Evolutionary conservation across 2,113 vertebrate species (phyloP), one percentile per base, ranked within the genome.

Genomic region (Syngnathoides biaculeatus): DNA sequence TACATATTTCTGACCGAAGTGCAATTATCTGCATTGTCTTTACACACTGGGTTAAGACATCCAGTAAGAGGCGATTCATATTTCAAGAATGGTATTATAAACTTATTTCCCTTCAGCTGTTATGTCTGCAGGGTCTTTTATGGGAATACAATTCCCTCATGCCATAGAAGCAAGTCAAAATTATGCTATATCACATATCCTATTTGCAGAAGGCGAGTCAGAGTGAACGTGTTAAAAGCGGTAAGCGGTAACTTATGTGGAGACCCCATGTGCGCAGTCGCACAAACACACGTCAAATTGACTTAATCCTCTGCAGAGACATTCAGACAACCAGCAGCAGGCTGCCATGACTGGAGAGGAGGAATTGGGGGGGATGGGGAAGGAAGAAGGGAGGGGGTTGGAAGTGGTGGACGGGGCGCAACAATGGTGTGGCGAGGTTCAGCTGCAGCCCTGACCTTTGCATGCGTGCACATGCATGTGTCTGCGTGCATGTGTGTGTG

Each of bases 391-490:
- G 26, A 57, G 56, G 38, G 57, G 43, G 20, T 45, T 40, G 8
- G 38, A 55, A 60, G 24, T 27, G 13, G 22, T 39, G 53, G 26
- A 27, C 39, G 42, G 47, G 62, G 53, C 42, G 57, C 13, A 63
- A 65, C 63, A 59, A 68, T 57, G 69, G 65, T 5, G 65, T 58
- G 75, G 77, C 62, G 62, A 75, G 67, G 85, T 80, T 84, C 78
- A 84, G 67, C 65, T 68, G 59, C 65, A 81, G 73, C 71, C 61
- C 73, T 77, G 77, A 85, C 81, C 81, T 77, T 30, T 78, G 78
- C 43, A 45, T 35, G 53, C 72, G 47, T 52, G 48, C 48, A 30
- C 15, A 50, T 56, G 50, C 73, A 52, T 73, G 48, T 70, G 55
- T 60, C 58, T 67, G 30, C 24, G 65, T 66, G 39, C 57, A 60